Base-by-base conservation (phyloP, 35 echinoderm and acorn worm species). In the Apostichopus parvimensis region DNA sequence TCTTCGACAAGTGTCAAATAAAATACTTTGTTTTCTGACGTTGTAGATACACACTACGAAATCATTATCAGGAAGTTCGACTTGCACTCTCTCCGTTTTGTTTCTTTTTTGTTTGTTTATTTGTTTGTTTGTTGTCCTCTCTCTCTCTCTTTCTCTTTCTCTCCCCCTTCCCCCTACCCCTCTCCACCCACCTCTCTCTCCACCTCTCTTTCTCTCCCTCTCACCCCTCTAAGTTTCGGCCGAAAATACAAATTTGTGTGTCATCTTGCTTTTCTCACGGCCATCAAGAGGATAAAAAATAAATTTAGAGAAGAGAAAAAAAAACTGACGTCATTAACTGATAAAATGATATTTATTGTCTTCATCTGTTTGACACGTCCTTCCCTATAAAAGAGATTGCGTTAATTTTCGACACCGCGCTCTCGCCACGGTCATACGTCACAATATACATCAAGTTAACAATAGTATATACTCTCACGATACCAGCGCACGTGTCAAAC, bases 321-420 rank as follows among this genome's bases (percentile, higher is more conserved):
- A n/a, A 75, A 75, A 1, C 6, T 75, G 71, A 75, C 71, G 71
- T 75, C 71, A 75, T 75, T 75, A 75, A 75, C n/a, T 75, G 71
- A 75, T 75, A 75, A 75, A 75, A 21, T 75, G 14, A 75, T 75
- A 18, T 75, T 75, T 75, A 75, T n/a, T 22, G n/a, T 20, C 71
- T 75, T 75, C 71, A 22, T 14, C 64, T 75, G 71, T 75, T 75
- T 75, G 71, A 75, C 17, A 22, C 15, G 20, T 75, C 71, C 6
- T 75, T 75, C 71, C 7, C 14, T 7, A n/a, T 75, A 18, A 18
- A 75, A 73, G 20, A 75, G n/a, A 75, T 75, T 18, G 15, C 71
- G 17, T 75, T 75, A 75, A 75, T 75, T 75, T 75, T 75, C 17
- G 14, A 18, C 15, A 75, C 71, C 71, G 71, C 8, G 17, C n/a